Conservation (phyloP, 2,888 invertebrate species). For the Nesidiocoris tenuis region DNA sequence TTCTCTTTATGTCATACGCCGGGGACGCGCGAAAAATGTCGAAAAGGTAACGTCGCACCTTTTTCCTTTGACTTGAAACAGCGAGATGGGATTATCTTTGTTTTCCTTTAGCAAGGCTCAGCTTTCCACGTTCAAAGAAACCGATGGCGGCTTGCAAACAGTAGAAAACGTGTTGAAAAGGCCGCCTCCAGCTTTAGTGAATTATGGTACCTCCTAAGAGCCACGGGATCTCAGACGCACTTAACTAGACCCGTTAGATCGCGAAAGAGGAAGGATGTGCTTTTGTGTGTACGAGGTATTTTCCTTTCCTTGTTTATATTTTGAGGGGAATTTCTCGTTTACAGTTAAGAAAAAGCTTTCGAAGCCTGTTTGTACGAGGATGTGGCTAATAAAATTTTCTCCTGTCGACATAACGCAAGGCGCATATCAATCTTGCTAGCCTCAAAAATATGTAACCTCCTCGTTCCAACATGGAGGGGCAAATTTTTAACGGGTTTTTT, state of each 20-base stretch:
- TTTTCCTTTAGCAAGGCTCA: neutral
- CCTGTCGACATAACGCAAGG: neutral
- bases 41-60: neutral
- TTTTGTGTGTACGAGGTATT: neutral
- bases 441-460: neutral
- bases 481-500: neutral
- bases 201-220: neutral
- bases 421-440: neutral
- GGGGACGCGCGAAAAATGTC: neutral
- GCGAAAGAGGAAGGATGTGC: neutral
- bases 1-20: too few species aligned
- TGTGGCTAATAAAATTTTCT: slow-evolving; percentile 33
- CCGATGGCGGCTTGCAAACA: neutral
- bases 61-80: neutral
- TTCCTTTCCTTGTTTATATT: neutral
- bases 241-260: neutral
- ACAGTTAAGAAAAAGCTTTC: too few species aligned
- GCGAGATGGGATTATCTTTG: neutral
- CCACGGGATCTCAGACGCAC: neutral
- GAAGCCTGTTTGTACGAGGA: slow-evolving; percentile 27
- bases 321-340: too few species aligned
- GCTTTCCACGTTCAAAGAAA: neutral
- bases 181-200: neutral
- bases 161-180: neutral
- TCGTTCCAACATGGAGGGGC: too few species aligned